A percentile compares a stretch with the other conserved stretches of the same genome.
Evolutionary conservation across 1,140 invertebrate genomes (phyloP).

Genomic region (Listronotus oregonensis): DNA sequence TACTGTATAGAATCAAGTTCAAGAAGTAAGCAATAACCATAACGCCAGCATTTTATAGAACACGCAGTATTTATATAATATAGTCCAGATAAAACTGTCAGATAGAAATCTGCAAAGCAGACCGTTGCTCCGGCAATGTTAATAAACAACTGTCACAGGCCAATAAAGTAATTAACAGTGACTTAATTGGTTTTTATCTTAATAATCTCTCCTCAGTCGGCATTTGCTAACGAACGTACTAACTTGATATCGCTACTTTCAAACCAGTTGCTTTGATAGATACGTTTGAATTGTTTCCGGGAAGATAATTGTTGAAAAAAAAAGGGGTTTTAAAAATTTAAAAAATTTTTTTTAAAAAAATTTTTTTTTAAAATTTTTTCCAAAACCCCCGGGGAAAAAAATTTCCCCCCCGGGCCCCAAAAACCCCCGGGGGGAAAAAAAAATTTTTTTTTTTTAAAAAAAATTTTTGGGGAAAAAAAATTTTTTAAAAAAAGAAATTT

Average conservation of each 20-base stretch:
- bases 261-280: slow-evolving; percentile 11
- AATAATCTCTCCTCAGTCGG: slow-evolving; percentile 25
- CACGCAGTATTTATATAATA: slow-evolving; percentile 1
- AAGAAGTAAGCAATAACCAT: too few relatives aligned
- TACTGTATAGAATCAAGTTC: too few relatives aligned
- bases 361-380: background rate
- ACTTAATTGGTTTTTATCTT: slow-evolving; percentile 43
- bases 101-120: slow-evolving; percentile 25
- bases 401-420: too few relatives aligned
- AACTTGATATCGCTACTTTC: background rate
- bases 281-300: background rate
- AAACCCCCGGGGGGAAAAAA: too few relatives aligned
- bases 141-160: slow-evolving; percentile 40
- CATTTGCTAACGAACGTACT: slow-evolving; percentile 16
- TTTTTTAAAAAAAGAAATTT: slow-evolving; percentile 4
- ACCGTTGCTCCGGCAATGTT: slow-evolving; percentile 9
- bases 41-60: background rate
- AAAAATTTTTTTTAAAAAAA: background rate
- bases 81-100: slow-evolving; percentile 5
- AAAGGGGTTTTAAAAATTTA: background rate
- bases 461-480: slow-evolving; percentile 27
- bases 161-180: slow-evolving; percentile 45
- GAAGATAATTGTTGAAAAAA: background rate
- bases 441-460: slow-evolving; percentile 13
- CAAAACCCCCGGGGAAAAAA: slow-evolving; percentile 17